These are phyloP conservation scores for Philotrypesis tridentata DNA, from an alignment of 1,140 invertebrate species.

Conservation along the genomic window DNA sequence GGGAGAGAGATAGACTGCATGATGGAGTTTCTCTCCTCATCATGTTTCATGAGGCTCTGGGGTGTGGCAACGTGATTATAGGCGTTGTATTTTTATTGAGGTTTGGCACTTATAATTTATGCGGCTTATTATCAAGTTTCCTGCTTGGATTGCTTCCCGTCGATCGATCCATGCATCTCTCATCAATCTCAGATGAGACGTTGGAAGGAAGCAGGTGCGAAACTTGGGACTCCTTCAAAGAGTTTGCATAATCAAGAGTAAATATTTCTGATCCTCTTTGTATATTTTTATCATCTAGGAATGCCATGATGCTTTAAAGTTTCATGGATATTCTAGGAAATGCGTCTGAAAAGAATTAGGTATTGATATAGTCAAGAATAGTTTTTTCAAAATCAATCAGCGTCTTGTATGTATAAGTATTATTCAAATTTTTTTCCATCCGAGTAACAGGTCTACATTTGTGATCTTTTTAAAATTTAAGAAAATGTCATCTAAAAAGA, in stretches of 20 bases:
- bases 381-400: too few relatives aligned
- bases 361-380: too few relatives aligned
- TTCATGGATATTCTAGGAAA: too few relatives aligned
- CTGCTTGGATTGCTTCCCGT: background rate
- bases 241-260: background rate
- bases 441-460: too few relatives aligned
- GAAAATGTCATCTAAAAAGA: too few relatives aligned
- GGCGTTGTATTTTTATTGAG: background rate
- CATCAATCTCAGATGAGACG: background rate
- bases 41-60: background rate
- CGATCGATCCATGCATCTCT: background rate
- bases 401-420: too few relatives aligned
- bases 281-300: too few relatives aligned
- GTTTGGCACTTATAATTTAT: background rate
- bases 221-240: background rate
- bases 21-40: slow-evolving; percentile 6
- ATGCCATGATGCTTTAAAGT: too few relatives aligned
- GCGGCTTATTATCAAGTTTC: background rate
- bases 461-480: too few relatives aligned
- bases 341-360: too few relatives aligned
- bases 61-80: background rate
- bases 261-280: background rate
- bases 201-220: background rate
- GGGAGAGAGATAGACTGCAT: background rate
- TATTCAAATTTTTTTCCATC: too few relatives aligned